phyloP scores from a whole-genome alignment of 2,888 invertebrate genomes.

The Cantharis lateralis region DNA sequence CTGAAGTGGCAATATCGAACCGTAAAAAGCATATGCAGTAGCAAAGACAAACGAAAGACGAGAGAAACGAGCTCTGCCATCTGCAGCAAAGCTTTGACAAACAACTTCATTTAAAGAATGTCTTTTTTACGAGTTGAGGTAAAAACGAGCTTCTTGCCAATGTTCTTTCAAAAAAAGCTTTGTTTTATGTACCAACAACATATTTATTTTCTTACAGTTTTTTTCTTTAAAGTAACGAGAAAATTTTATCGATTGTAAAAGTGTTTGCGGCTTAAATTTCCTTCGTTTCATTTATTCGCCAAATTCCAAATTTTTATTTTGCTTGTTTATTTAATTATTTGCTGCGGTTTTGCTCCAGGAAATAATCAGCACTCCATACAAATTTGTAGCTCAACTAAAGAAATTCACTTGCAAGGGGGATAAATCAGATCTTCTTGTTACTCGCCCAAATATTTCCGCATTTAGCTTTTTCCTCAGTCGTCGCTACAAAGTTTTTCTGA shows the following conservation, averaged over 20 bases:
- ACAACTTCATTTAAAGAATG: conserved; percentile 10
- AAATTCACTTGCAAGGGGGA: background rate
- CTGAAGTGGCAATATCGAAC: conserved; percentile 12
- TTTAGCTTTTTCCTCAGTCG: background rate
- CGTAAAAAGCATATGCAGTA: conserved; percentile 6
- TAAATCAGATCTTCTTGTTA: too few relatives aligned
- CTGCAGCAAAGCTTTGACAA: conserved; percentile 11
- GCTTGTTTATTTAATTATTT: background rate
- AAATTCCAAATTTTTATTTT: background rate
- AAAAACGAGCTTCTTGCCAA: conserved; percentile 5
- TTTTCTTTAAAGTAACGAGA: background rate
- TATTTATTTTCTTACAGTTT: conserved; percentile 1
- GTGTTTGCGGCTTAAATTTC: background rate
- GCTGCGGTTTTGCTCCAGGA: background rate
- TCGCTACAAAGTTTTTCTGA: background rate
- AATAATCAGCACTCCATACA: background rate
- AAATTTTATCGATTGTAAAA: background rate
- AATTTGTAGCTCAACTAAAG: background rate
- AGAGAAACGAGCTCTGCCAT: conserved; percentile 7
- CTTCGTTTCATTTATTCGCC: background rate
- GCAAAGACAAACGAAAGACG: conserved; percentile 11
- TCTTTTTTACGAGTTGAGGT: conserved; percentile 11
- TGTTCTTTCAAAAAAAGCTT: conserved; percentile 3
- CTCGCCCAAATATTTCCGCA: background rate
- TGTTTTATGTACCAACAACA: conserved; percentile 4